phyloP scores from a whole-genome alignment of 2,888 invertebrate genomes.

The Sesia bembeciformis region DNA sequence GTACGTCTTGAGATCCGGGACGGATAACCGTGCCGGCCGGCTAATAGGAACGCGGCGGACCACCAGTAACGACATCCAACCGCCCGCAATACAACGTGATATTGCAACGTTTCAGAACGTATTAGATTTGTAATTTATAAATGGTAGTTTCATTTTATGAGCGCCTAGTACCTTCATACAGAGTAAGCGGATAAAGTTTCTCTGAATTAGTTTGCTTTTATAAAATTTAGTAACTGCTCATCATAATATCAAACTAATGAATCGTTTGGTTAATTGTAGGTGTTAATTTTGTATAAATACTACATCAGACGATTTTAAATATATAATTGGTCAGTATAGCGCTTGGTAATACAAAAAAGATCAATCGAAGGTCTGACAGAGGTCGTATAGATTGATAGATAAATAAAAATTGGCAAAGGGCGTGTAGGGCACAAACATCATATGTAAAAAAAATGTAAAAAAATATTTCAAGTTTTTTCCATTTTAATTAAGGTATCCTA shows the following conservation, averaged over 20 bases:
- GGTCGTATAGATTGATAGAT: too few relatives aligned
- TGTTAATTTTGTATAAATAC: too few relatives aligned
- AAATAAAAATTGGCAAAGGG: too few relatives aligned
- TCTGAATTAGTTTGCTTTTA: background rate
- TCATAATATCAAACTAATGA: background rate
- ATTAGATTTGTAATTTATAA: conserved; percentile 37
- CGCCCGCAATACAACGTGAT: conserved; percentile 4
- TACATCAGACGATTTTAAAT: too few relatives aligned
- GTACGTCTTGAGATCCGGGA: conserved; percentile 8
- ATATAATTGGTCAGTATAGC: too few relatives aligned
- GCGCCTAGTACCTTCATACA: conserved; percentile 2
- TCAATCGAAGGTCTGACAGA: too few relatives aligned
- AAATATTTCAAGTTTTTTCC: too few relatives aligned
- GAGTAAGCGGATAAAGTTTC: background rate
- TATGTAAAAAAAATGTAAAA: too few relatives aligned
- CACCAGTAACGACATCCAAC: conserved; percentile 18
- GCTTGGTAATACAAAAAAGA: too few relatives aligned
- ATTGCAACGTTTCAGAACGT: conserved; percentile 14
- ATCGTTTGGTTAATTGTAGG: too few relatives aligned
- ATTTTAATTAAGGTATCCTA: too few relatives aligned
- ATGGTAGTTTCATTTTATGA: conserved; percentile 35
- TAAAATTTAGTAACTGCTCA: background rate
- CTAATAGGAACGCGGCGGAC: conserved; percentile 22
- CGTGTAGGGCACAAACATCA: too few relatives aligned
- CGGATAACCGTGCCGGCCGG: conserved; percentile 17